Base-by-base conservation (phyloP, 2,113 vertebrate species). In the Microtus pennsylvanicus region DNA sequence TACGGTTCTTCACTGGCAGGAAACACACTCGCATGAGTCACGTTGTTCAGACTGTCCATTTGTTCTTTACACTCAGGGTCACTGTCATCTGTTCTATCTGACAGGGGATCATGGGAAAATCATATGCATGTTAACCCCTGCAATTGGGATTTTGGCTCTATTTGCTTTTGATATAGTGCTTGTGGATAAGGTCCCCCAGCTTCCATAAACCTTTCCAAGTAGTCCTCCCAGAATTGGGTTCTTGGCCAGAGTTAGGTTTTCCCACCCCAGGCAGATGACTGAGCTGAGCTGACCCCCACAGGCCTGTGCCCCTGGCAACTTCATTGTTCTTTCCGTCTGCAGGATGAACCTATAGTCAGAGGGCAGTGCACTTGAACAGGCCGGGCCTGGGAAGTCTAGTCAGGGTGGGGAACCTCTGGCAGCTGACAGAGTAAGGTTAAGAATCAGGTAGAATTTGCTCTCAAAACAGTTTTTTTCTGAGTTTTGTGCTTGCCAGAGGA, bases 301-400 rank as follows among this genome's bases (percentile, higher is more conserved):
- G 97, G 82, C 58, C 91, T 76, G 26, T 50, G 88, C 76, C 21
- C 47, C 47, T 82, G 87, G 81, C 61, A n/a, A 55, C 58, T 38
- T 95, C 38, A 30, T 63, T 52, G 89, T 61, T 61, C 5, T 90
- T 96, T 85, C 50, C 94, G 78, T 97, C 89, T 95, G 94, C 93
- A 42, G 38, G 93, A 81, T 87, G 89, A 55, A 13, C 88, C 47
- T 76, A 4, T 38, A 69, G 65, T 89, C 87, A 74, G 35, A 61
- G 17, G 35, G 63, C 74, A 83, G 9, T 0, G 33, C 89, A 65
- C 75, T 83, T 0, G 12, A 35, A 74, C 35, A 89, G 75, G 47
- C 26, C 33, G 45, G 63, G 45, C 82, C 17, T 42, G 42, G 94
- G 61, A 94, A 92, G 67, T 81, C 38, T 90, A 82, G 9, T 7